phyloP scores from a whole-genome alignment of 2,888 invertebrate genomes.

The Cepaea hortensis region DNA sequence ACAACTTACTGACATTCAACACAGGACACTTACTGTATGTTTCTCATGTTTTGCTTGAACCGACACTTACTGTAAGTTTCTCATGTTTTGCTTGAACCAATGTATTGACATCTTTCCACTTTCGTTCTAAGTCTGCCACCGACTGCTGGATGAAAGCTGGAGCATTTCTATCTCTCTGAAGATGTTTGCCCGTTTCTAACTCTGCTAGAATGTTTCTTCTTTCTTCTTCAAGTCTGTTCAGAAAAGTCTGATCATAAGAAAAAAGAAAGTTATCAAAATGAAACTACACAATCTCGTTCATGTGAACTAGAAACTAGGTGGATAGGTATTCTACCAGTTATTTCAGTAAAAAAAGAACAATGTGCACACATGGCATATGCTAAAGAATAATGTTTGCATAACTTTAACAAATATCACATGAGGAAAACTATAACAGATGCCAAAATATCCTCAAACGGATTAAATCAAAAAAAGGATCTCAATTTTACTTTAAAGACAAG shows the following conservation, averaged over 20 bases:
- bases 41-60: constrained; percentile 82
- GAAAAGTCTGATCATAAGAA: constrained; percentile 53
- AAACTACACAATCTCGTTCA: not conserved
- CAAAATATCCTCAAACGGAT: too few relatives aligned
- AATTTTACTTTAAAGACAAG: not conserved
- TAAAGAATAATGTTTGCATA: too few relatives aligned
- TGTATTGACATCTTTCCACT: constrained; percentile 91
- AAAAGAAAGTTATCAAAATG: not conserved
- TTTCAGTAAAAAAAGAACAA: not conserved
- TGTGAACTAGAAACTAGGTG: not conserved
- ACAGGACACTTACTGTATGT: constrained; percentile 78
- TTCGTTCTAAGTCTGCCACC: constrained; percentile 88
- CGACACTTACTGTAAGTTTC: constrained; percentile 80
- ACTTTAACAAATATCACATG: too few relatives aligned
- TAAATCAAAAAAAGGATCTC: not conserved
- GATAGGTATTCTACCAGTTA: not conserved
- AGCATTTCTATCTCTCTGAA: constrained; percentile 89
- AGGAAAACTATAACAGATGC: too few relatives aligned
- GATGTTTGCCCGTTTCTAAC: constrained; percentile 91
- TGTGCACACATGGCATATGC: not conserved
- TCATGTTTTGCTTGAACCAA: constrained; percentile 89
- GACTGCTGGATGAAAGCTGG: constrained; percentile 90
- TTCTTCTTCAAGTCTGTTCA: constrained; percentile 67
- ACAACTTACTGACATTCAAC: too few relatives aligned
- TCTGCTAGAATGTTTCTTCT: constrained; percentile 82